Percentiles rank a stretch among this genome's conserved stretches.
These are phyloP conservation scores for Lypha dubia DNA, from an alignment of 2,888 invertebrate species.

Conservation along the genomic window DNA sequence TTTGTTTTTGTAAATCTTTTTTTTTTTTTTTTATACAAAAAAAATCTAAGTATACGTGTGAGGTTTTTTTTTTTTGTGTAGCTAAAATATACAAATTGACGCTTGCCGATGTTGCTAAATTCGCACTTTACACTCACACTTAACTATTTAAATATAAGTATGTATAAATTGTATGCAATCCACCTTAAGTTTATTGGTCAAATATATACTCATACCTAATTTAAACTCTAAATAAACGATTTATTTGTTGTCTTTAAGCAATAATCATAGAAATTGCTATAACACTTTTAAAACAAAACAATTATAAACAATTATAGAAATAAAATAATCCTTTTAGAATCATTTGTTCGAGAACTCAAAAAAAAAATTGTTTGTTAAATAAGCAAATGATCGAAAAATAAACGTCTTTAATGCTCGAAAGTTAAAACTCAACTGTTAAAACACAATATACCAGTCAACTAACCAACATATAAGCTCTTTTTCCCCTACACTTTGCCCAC, in stretches of 20 bases:
- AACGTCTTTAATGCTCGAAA: conserved; percentile 51
- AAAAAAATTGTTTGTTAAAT: neutral
- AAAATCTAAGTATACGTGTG: neutral
- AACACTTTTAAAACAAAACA: too few species aligned
- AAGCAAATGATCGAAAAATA: neutral
- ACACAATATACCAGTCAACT: conserved; percentile 25
- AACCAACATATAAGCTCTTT: conserved; percentile 38
- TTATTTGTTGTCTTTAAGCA: neutral
- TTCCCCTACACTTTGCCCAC: too few species aligned
- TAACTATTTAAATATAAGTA: too few species aligned
- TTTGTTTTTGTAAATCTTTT: conserved; percentile 44
- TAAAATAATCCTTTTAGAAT: neutral
- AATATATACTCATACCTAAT: neutral
- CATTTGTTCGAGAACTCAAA: neutral
- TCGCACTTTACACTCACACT: conserved; percentile 80
- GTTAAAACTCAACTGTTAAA: conserved; percentile 63
- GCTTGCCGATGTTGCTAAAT: conserved; percentile 74
- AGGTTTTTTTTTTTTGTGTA: conserved; percentile 32
- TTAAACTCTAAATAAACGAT: conserved; percentile 4
- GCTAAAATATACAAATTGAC: conserved; percentile 36
- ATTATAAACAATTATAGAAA: neutral
- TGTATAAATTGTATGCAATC: conserved; percentile 62
- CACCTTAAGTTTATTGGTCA: conserved; percentile 3
- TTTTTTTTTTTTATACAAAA: neutral
- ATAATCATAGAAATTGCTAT: conserved; percentile 1